Evolutionary conservation across 2,797 vertebrate genomes (phyloP).

Genomic region (Enteromius afrohamiltoni): DNA sequence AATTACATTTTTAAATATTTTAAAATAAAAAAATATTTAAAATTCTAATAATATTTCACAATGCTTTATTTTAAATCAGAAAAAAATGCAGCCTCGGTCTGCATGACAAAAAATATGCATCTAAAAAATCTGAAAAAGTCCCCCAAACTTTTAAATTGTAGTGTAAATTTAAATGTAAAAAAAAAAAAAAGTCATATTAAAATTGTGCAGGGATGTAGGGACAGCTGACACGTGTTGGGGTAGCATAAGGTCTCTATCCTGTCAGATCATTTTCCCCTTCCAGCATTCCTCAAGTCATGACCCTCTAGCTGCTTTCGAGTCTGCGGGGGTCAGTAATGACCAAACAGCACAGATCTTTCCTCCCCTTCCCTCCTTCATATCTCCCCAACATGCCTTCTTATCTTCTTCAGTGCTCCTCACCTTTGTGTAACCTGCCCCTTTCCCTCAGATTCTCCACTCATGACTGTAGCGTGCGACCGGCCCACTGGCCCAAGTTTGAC

Average conservation of each 20-base stretch:
- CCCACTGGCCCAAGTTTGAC: constrained; percentile 79
- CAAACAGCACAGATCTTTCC: constrained; percentile 33
- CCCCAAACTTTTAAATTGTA: background rate
- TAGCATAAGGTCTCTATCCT: constrained; percentile 30
- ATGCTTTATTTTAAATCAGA: background rate
- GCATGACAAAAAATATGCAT: no score
- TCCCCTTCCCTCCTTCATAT: constrained; percentile 22
- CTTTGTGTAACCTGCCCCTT: constrained; percentile 44
- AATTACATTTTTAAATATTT: background rate
- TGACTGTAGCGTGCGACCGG: constrained; percentile 76
- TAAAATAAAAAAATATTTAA: background rate
- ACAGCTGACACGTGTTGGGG: constrained; percentile 28
- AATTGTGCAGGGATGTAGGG: background rate
- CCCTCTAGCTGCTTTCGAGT: constrained; percentile 14
- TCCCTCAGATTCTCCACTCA: constrained; percentile 52
- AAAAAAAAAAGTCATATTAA: background rate
- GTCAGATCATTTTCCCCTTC: constrained; percentile 15
- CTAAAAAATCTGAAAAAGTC: background rate
- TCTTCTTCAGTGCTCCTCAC: constrained; percentile 30
- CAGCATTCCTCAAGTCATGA: constrained; percentile 36
- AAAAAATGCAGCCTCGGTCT: background rate
- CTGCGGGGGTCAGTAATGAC: constrained; percentile 27
- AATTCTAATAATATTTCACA: background rate
- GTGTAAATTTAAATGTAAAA: background rate
- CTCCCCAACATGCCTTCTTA: constrained; percentile 33